Evolutionary conservation across 1,140 invertebrate species (phyloP), one percentile per base, ranked within the genome.

Genomic region (Cecropterus lyciades): DNA sequence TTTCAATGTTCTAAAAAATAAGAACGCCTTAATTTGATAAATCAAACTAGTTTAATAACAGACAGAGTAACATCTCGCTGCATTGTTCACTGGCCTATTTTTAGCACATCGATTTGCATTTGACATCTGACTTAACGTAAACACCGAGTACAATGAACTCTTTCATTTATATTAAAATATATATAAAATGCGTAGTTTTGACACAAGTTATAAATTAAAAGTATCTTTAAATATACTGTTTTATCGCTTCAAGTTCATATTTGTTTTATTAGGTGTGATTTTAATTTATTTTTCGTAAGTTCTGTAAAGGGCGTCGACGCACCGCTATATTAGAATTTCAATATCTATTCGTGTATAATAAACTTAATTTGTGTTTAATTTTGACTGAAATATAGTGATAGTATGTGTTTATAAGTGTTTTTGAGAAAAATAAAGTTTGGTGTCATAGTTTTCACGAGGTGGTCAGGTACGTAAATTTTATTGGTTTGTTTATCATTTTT

Each of bases 141-240:
- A 88, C 85, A 88, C 42, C 14, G 63, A 76, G 84, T 82, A 76
- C 82, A 85, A 79, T 88, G 84, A 87, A 88, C 85, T 73, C 57
- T 67, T 56, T 68, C 65, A 67, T 46, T 20, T 27, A 8, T 11
- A 65, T 73, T 65, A 69, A 69, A 65, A 67, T 68, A 70, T 30
- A 42, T 20, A 10, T 20, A 53, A 81, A 76, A 78, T 70, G 69
- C 73, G 53, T 67, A 52, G 55, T 72, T 73, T 72, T 42, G 65
- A 51, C 8, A 9, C 16, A 67, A 74, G 63, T 77, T 62, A 77
- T 83, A 63, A 84, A 77, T 77, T 67, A 85, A 85, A 85, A 51
- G 63, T 73, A 52, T 66, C 52, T 69, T 76, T 66, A 62, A 59
- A 67, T 70, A 52, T 69, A 49, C 46, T 40, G 10, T 20, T 51